Conservation (phyloP, 1,140 invertebrate genomes). For the Latrodectus geometricus region DNA sequence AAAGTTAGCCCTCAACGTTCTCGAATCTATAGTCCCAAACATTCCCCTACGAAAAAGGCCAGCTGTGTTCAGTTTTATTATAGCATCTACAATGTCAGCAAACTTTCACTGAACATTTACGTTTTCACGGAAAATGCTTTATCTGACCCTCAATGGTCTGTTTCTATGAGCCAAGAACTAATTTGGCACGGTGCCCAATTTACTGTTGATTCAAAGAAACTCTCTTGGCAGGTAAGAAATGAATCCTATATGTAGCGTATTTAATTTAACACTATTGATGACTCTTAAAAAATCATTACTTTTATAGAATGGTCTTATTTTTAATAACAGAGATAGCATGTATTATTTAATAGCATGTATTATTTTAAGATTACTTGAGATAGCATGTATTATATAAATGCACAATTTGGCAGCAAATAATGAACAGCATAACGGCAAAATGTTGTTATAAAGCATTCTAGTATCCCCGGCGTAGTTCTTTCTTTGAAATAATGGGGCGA, state of each 20-base stretch:
- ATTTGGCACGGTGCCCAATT: constrained; percentile 57
- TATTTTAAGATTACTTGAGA: too few relatives aligned
- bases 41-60: neutral
- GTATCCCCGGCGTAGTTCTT: too few relatives aligned
- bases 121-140: constrained; percentile 17
- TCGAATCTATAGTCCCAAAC: constrained; percentile 32
- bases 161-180: constrained; percentile 22
- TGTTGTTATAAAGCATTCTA: too few relatives aligned
- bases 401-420: too few relatives aligned
- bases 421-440: too few relatives aligned
- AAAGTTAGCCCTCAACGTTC: constrained; percentile 6
- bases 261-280: neutral
- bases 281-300: too few relatives aligned
- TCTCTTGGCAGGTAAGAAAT: constrained; percentile 50
- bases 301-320: too few relatives aligned
- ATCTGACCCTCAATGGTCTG: constrained; percentile 53
- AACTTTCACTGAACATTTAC: constrained; percentile 31
- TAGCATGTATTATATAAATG: neutral
- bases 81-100: constrained; percentile 47
- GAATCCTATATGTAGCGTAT: neutral
- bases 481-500: too few relatives aligned
- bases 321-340: neutral
- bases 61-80: constrained; percentile 55
- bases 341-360: too few relatives aligned
- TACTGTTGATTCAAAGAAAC: constrained; percentile 6